Percentiles rank a stretch among this genome's conserved stretches.
These are phyloP conservation scores for Xyliphius kryptos DNA, from an alignment of 2,113 vertebrate species.

Conservation along the genomic window DNA sequence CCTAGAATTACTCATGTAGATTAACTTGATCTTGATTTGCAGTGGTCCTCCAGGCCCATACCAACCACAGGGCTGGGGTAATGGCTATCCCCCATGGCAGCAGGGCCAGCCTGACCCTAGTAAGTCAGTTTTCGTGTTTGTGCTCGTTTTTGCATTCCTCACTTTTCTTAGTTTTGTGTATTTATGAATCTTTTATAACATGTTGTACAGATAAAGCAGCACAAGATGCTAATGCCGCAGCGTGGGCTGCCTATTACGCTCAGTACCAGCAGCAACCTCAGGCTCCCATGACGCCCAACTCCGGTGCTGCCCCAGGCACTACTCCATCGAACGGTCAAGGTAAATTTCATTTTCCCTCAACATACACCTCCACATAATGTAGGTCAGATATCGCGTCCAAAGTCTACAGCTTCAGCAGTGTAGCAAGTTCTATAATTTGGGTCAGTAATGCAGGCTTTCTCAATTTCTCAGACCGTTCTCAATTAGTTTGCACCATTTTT, in stretches of 20 bases:
- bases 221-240: slow-evolving; percentile 93
- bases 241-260: slow-evolving; percentile 97
- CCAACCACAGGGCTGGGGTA: slow-evolving; percentile 95
- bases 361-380: too few species aligned
- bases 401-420: neutral
- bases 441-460: too few species aligned
- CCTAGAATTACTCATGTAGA: too few species aligned
- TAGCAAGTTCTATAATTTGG: too few species aligned
- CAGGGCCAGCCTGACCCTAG: slow-evolving; percentile 94
- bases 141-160: too few species aligned
- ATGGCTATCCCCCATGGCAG: slow-evolving; percentile 95
- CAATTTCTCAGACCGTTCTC: slow-evolving; percentile 62
- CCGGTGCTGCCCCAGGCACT: slow-evolving; percentile 79
- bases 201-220: slow-evolving; percentile 91
- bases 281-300: slow-evolving; percentile 88
- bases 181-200: neutral
- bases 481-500: slow-evolving; percentile 70
- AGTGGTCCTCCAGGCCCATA: slow-evolving; percentile 94
- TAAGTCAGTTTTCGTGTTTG: too few species aligned
- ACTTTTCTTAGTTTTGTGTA: too few species aligned
- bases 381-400: slow-evolving; percentile 7
- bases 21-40: slow-evolving; percentile 32
- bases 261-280: slow-evolving; percentile 94
- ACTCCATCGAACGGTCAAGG: slow-evolving; percentile 93
- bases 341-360: slow-evolving; percentile 52